Conservation (phyloP, 2,797 vertebrate species). For the Mormyrus proboscirostris region DNA sequence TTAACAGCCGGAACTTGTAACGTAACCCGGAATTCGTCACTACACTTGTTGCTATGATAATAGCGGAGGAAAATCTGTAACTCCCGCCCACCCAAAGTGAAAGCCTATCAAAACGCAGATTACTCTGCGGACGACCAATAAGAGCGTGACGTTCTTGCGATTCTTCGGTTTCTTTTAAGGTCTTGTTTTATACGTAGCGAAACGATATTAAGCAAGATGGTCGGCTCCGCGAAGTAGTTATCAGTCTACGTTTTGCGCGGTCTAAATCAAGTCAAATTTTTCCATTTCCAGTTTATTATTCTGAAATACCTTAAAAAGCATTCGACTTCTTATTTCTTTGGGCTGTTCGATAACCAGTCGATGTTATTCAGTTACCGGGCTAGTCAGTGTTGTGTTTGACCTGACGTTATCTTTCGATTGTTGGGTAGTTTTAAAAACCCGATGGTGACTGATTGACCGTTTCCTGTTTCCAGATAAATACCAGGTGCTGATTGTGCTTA, state of each 20-base stretch:
- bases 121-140: background rate
- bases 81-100: background rate
- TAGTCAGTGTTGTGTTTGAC: background rate
- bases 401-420: background rate
- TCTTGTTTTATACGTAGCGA: background rate
- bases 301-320: background rate
- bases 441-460: background rate
- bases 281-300: background rate
- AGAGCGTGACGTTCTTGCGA: background rate
- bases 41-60: background rate
- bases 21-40: background rate
- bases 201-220: conserved; percentile 7
- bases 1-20: background rate
- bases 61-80: background rate
- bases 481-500: background rate
- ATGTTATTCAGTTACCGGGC: background rate
- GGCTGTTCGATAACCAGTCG: background rate
- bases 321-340: background rate
- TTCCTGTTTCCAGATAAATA: background rate
- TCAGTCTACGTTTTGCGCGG: background rate
- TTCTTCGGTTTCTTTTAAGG: background rate
- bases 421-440: background rate
- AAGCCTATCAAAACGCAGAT: background rate
- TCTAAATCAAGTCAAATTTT: background rate
- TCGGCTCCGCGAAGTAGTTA: background rate